A percentile compares a stretch with the other conserved stretches of the same genome.
These are phyloP conservation scores for Amphiprion clarkii DNA, from an alignment of 2,797 vertebrate species.

Conservation along the genomic window DNA sequence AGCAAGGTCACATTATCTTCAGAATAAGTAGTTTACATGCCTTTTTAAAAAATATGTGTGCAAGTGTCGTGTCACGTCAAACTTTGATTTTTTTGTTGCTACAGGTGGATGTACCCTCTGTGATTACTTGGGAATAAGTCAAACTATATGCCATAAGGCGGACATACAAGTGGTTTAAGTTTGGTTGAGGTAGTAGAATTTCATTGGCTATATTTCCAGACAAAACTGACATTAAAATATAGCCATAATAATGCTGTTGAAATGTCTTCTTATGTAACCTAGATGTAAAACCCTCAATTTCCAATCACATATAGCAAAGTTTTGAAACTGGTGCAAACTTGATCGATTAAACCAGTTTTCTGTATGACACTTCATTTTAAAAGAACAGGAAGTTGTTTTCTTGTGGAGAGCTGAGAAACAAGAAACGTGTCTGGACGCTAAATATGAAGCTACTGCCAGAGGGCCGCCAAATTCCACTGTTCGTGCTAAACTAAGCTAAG, in stretches of 20 bases:
- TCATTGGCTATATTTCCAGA: constrained; percentile 19
- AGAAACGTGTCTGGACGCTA: too few species aligned
- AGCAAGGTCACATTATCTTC: not conserved
- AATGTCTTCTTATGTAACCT: constrained; percentile 2
- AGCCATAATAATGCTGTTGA: constrained; percentile 11
- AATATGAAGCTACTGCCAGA: too few species aligned
- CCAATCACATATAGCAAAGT: too few species aligned
- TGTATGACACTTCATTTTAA: too few species aligned
- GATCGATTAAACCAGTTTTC: too few species aligned
- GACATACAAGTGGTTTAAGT: not conserved
- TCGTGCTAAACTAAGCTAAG: too few species aligned
- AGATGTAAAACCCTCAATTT: too few species aligned
- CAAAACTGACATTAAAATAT: not conserved
- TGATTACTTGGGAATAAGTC: not conserved
- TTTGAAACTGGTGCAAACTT: too few species aligned
- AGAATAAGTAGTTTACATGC: constrained; percentile 23
- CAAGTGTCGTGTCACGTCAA: constrained; percentile 22
- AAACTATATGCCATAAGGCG: not conserved
- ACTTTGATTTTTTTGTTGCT: constrained; percentile 28
- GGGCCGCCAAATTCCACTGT: too few species aligned
- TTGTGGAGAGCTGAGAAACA: too few species aligned
- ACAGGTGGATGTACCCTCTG: not conserved
- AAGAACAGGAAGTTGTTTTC: too few species aligned
- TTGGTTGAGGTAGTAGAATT: not conserved
- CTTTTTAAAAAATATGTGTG: constrained; percentile 22